phyloP scores from a whole-genome alignment of 2,113 vertebrate genomes.

The Microtus richardsoni region DNA sequence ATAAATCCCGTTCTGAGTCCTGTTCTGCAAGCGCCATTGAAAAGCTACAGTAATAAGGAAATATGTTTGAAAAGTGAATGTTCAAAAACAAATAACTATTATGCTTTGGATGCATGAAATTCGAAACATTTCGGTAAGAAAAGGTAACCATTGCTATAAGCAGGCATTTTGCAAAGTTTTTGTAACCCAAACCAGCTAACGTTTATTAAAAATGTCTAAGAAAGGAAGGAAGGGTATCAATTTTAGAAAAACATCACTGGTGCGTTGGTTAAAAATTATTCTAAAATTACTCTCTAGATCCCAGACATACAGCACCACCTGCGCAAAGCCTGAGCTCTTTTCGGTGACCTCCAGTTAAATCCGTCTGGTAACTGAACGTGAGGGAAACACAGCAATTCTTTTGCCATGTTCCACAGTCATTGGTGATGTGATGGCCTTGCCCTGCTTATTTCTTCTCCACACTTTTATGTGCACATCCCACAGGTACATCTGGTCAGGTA shows the following conservation, averaged over 20 bases:
- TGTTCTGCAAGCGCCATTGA: constrained; percentile 59
- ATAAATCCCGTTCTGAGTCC: constrained; percentile 13
- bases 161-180: constrained; percentile 62
- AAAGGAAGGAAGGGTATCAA: constrained; percentile 8
- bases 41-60: constrained; percentile 34
- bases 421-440: fast-evolving
- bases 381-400: not conserved
- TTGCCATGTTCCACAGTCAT: no score
- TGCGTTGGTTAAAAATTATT: constrained; percentile 58
- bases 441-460: not conserved
- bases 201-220: constrained; percentile 30
- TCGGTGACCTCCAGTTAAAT: constrained; percentile 50
- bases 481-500: not conserved
- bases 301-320: constrained; percentile 73
- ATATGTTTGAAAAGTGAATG: constrained; percentile 34
- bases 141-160: constrained; percentile 47
- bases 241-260: constrained; percentile 47
- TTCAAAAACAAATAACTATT: constrained; percentile 64
- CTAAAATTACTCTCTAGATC: constrained; percentile 49
- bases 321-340: constrained; percentile 59
- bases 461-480: not conserved
- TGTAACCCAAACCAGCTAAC: constrained; percentile 74
- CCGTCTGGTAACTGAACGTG: constrained; percentile 4
- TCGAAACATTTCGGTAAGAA: constrained; percentile 58
- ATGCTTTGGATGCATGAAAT: constrained; percentile 55